A percentile compares a stretch with the other conserved stretches of the same genome.
Conservation (phyloP, 92 coral and sea anemone species). For the Umimayanthus kanabou region DNA sequence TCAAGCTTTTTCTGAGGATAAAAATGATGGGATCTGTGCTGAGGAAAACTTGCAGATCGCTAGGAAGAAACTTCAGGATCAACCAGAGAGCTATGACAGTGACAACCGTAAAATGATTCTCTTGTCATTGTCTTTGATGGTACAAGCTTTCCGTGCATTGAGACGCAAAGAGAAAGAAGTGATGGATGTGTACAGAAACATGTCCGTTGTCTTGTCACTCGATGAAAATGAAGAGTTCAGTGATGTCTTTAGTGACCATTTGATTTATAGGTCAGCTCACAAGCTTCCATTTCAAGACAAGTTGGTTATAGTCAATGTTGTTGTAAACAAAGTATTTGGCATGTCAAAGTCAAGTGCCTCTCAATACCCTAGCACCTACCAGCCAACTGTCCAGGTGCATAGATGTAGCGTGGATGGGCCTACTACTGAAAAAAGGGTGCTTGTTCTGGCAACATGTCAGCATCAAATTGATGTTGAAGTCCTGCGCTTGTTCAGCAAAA, state of each 20-base stretch:
- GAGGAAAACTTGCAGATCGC: conserved; percentile 2
- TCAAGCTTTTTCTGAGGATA: not conserved
- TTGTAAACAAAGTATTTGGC: not conserved
- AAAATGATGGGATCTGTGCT: not conserved
- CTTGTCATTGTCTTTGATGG: conserved; percentile 4
- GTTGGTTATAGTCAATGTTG: not conserved
- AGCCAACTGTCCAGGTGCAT: not conserved
- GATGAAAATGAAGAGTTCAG: not conserved
- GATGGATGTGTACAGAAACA: not conserved
- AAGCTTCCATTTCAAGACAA: not conserved
- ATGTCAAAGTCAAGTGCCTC: not conserved
- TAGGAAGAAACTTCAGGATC: not conserved
- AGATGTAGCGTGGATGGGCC: not conserved
- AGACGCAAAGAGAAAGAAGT: conserved; percentile 4
- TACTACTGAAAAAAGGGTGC: not conserved
- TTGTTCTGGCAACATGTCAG: conserved; percentile 18
- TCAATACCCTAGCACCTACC: not conserved
- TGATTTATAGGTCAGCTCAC: not conserved
- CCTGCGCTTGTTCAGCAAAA: not conserved
- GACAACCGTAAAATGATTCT: not conserved
- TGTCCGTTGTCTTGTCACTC: not conserved
- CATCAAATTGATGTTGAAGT: conserved; percentile 23
- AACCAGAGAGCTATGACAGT: not conserved
- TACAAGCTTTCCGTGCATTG: conserved; percentile 9
- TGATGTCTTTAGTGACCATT: not conserved